Base-by-base conservation (phyloP, 2,888 invertebrate genomes). In the Octodonta nipae region DNA sequence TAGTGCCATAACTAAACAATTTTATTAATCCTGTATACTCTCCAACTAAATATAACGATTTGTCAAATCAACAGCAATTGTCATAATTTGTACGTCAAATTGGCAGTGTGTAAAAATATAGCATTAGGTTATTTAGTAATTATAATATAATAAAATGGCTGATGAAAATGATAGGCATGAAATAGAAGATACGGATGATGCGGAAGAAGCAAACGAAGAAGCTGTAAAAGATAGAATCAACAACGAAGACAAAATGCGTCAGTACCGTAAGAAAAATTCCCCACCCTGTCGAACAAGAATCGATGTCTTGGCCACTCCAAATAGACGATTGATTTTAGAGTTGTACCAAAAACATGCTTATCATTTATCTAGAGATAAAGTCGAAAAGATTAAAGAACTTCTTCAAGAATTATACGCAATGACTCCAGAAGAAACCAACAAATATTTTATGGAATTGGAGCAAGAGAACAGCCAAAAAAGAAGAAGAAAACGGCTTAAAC, bases 301-400 rank as follows among this genome's bases (percentile, higher is more conserved):
- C 7, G 69, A 70, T 33, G 61, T 65, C 59, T 50, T 73, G 2
- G 66, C 73, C 1, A 60, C 66, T 3, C 72, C 73, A 0, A 64
- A 59, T 7, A 57, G 66, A 14, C 58, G 70, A 7, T 57, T 66
- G 1, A 56, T 73, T 22, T 62, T 68, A 6, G 64, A 62, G 2
- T 53, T 71, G 3, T 72, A 69, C 66, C 65, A 69, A 37, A 65
- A 67, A 35, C 68, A 68, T 43, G 65, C 66, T 13, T 53, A 56
- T 13, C 50, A 62, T 11, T 52, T 73, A 17, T 65, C 69, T 0
- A 60, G 61, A 2, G 66, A 67, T 0, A 55, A 67, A 22, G 56
- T 66, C 14, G 67, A 69, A 38, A 65, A 65, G 42, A 64, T 73
- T 35, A 69, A 70, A 45, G 65, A 66, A 22, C 64, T 66, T 2